Evolutionary conservation across 2,113 vertebrate species (phyloP).

Genomic region (Neofelis nebulosa): DNA sequence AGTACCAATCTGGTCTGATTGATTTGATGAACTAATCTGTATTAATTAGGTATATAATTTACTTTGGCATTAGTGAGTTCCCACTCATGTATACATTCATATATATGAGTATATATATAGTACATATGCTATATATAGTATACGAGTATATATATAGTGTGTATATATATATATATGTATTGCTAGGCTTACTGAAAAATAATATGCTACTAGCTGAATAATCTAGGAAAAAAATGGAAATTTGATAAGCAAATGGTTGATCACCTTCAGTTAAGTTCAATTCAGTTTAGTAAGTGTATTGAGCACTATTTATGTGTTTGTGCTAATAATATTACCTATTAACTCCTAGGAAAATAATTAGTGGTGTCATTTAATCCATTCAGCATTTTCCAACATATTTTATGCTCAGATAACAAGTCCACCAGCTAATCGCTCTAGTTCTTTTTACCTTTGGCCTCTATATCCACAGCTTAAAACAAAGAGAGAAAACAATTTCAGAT

Average conservation of each 20-base stretch:
- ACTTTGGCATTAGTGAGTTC: constrained; percentile 10
- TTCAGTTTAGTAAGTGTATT: neutral
- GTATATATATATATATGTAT: neutral
- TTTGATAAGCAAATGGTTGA: neutral
- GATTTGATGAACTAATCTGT: neutral
- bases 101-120: too few relatives aligned
- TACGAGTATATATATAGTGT: too few relatives aligned
- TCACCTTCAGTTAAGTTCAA: constrained; percentile 1
- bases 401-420: neutral
- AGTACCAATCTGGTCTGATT: neutral
- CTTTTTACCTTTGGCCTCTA: constrained; percentile 18
- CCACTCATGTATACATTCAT: neutral
- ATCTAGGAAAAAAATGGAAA: neutral
- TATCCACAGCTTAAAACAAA: neutral
- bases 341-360: constrained; percentile 11
- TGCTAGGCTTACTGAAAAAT: neutral
- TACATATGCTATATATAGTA: too few relatives aligned
- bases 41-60: neutral
- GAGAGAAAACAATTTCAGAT: neutral
- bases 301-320: neutral
- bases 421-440: neutral
- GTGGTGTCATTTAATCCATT: neutral
- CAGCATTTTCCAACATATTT: neutral
- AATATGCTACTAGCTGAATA: neutral
- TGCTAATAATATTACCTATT: neutral